phyloP scores from a whole-genome alignment of 2,797 vertebrate genomes.

The Novumbra hubbsi region DNA sequence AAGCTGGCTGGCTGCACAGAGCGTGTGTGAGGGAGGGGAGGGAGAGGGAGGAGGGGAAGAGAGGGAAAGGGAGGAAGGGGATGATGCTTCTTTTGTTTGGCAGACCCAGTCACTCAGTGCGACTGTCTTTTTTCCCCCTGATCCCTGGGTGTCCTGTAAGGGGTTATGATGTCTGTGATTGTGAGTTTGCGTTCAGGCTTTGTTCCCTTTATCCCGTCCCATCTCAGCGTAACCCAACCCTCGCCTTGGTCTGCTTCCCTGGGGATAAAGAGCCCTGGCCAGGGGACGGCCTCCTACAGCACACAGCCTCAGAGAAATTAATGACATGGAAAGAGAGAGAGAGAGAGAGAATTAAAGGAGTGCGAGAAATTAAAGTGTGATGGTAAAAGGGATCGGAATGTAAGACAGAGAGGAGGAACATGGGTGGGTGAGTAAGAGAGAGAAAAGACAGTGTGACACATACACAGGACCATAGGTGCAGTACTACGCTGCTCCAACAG shows the following conservation, averaged over 20 bases:
- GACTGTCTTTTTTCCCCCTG: neutral
- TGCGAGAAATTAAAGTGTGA: too few relatives aligned
- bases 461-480: too few relatives aligned
- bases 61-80: neutral
- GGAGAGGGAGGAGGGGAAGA: neutral
- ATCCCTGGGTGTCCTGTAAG: constrained; percentile 40
- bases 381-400: too few relatives aligned
- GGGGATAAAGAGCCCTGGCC: constrained; percentile 22
- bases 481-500: too few relatives aligned
- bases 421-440: too few relatives aligned
- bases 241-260: constrained; percentile 37
- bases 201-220: constrained; percentile 39
- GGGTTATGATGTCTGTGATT: constrained; percentile 48
- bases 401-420: too few relatives aligned
- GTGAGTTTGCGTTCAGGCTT: neutral
- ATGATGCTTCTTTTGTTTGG: constrained; percentile 48
- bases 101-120: neutral
- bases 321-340: neutral
- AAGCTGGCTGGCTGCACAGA: neutral
- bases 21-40: constrained; percentile 10
- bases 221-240: constrained; percentile 73
- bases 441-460: too few relatives aligned
- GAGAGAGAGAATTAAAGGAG: too few relatives aligned
- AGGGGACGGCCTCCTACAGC: neutral
- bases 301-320: neutral